Conservation (phyloP, 2,888 invertebrate genomes). For the Agriopis leucophaearia region DNA sequence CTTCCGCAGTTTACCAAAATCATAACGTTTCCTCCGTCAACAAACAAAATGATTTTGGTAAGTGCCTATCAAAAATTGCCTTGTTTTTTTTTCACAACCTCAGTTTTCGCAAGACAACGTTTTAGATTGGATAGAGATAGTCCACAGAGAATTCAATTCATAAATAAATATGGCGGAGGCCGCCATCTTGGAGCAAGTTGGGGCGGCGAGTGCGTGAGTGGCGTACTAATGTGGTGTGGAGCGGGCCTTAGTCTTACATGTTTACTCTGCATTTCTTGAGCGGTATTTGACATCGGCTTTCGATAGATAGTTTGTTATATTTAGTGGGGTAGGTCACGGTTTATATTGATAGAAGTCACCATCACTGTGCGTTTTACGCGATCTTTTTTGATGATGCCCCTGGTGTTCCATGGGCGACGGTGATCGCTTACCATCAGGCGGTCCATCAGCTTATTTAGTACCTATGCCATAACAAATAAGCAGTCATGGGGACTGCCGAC, state of each 20-base stretch:
- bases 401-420: too few species aligned
- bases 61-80: constrained; percentile 17
- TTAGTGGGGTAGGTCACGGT: constrained; percentile 33
- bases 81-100: too few species aligned
- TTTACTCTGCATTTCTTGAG: constrained; percentile 26
- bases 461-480: too few species aligned
- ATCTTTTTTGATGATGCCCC: too few species aligned
- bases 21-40: constrained; percentile 12
- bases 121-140: constrained; percentile 62
- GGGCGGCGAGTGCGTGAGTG: constrained; percentile 58
- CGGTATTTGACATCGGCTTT: constrained; percentile 24
- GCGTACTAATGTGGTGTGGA: constrained; percentile 53
- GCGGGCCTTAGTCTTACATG: constrained; percentile 15
- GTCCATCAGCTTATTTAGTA: too few species aligned
- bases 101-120: constrained; percentile 38
- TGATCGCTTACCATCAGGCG: too few species aligned
- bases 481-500: too few species aligned
- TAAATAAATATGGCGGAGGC: constrained; percentile 67
- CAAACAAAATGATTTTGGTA: constrained; percentile 10
- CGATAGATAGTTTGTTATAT: constrained; percentile 10
- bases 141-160: constrained; percentile 63
- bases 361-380: too few species aligned
- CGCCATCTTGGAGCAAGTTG: constrained; percentile 59
- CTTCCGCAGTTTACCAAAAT: constrained; percentile 12
- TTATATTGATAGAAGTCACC: neutral